A percentile compares a stretch with the other conserved stretches of the same genome.
Conservation (phyloP, 2,113 vertebrate species). For the Nansenia antarctica region DNA sequence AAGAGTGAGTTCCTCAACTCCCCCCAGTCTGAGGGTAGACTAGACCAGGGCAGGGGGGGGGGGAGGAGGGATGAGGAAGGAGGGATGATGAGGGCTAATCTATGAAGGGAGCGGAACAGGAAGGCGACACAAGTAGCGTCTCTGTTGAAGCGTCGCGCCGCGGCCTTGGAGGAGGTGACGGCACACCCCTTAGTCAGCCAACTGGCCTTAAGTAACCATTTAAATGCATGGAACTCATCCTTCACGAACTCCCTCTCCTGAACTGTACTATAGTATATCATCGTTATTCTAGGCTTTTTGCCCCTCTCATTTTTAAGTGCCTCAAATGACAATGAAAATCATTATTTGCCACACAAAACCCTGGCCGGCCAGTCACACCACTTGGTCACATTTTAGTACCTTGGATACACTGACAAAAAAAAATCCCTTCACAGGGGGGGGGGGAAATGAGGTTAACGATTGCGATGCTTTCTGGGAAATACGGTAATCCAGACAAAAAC, state of each 20-base stretch:
- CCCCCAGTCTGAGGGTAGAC: conserved; percentile 48
- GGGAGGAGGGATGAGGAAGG: too few relatives aligned
- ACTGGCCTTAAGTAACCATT: conserved; percentile 66
- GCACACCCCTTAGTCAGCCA: conserved; percentile 48
- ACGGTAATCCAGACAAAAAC: conserved; percentile 26
- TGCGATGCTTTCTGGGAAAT: conserved; percentile 23
- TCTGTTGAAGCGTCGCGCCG: conserved; percentile 47
- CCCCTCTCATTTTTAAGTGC: conserved; percentile 29
- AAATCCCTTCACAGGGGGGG: conserved; percentile 12
- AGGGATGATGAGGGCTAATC: conserved; percentile 57
- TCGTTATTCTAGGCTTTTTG: conserved; percentile 25
- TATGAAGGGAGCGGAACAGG: conserved; percentile 56
- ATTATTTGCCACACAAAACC: conserved; percentile 1
- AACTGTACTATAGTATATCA: too few relatives aligned
- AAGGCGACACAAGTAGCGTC: conserved; percentile 52
- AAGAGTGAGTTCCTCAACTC: conserved; percentile 59
- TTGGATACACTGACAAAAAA: neutral
- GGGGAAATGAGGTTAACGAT: conserved; percentile 17
- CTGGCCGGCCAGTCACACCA: neutral
- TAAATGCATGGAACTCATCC: conserved; percentile 71
- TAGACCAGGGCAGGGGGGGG: conserved; percentile 33
- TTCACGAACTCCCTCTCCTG: conserved; percentile 52
- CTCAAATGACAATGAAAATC: conserved; percentile 32
- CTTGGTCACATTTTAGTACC: neutral
- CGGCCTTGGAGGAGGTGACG: conserved; percentile 59